These are phyloP conservation scores for Petrocephalus sullivani DNA, from an alignment of 2,797 vertebrate species.

Conservation along the genomic window DNA sequence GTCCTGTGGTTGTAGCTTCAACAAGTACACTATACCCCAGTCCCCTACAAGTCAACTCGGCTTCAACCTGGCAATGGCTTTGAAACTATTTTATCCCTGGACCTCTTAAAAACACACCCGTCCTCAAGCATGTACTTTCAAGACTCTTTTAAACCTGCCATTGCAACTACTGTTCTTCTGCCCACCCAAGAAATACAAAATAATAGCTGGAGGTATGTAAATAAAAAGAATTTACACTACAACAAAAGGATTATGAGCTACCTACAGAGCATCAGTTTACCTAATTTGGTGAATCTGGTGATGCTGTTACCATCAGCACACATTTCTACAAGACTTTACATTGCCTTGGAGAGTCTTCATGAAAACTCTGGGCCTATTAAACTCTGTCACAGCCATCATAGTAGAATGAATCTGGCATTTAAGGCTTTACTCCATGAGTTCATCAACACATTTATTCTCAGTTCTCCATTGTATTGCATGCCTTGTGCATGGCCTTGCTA, in stretches of 20 bases:
- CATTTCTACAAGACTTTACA: not conserved
- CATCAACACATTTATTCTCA: not conserved
- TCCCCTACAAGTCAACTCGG: not conserved
- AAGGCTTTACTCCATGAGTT: not conserved
- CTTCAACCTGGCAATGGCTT: not conserved
- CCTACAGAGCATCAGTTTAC: not conserved
- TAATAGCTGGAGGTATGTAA: not conserved
- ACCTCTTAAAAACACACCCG: not conserved
- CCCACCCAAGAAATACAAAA: not conserved
- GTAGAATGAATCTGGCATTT: not conserved
- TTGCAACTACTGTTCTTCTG: not conserved
- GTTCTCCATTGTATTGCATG: not conserved
- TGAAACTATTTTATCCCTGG: not conserved
- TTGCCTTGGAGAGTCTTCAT: not conserved
- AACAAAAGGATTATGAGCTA: not conserved
- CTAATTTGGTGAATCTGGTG: not conserved
- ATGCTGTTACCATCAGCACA: not conserved
- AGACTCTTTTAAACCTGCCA: not conserved
- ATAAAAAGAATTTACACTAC: not conserved
- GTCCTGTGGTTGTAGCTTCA: not conserved
- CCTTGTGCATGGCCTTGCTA: not conserved
- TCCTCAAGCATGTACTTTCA: not conserved
- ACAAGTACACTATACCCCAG: not conserved
- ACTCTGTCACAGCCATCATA: not conserved
- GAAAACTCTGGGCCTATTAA: not conserved